A percentile compares a stretch with the other conserved stretches of the same genome.
phyloP scores from a whole-genome alignment of 2,797 vertebrate species.

The Pseudochirops cupreus region DNA sequence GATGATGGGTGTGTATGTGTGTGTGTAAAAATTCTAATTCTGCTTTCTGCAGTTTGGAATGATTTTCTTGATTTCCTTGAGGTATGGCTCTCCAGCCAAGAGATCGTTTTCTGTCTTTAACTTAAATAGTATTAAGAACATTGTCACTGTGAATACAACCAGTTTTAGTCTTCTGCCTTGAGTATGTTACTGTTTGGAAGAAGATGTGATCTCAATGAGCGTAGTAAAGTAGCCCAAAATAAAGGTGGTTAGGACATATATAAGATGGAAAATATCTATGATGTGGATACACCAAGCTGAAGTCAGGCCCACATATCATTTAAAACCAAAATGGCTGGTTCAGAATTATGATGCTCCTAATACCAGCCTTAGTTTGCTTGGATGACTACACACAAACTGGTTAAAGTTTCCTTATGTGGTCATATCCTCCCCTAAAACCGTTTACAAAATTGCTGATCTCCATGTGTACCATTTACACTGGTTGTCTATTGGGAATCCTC shows the following conservation, averaged over 20 bases:
- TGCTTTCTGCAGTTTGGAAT: not conserved
- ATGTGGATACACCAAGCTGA: constrained; percentile 1
- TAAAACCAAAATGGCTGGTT: constrained; percentile 64
- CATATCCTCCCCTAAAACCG: constrained; percentile 49
- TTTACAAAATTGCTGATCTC: constrained; percentile 64
- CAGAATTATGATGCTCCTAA: constrained; percentile 55
- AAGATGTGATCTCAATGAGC: constrained; percentile 25
- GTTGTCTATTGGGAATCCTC: constrained; percentile 50
- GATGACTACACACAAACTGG: constrained; percentile 27
- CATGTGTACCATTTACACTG: constrained; percentile 23
- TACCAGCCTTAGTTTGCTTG: constrained; percentile 40
- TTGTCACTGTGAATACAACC: not conserved
- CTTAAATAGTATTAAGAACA: not conserved
- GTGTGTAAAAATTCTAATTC: not conserved
- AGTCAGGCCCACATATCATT: constrained; percentile 56
- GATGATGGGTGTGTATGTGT: no score
- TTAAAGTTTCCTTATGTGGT: constrained; percentile 69
- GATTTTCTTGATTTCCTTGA: not conserved
- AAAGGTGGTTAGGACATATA: constrained; percentile 31
- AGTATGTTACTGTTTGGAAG: not conserved
- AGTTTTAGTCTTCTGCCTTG: not conserved
- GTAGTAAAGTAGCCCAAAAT: constrained; percentile 45
- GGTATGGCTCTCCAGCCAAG: not conserved
- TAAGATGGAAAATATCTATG: constrained; percentile 31
- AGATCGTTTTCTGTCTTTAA: not conserved